These are phyloP conservation scores for Podarcis muralis DNA, from an alignment of 2,113 vertebrate species.

Conservation along the genomic window DNA sequence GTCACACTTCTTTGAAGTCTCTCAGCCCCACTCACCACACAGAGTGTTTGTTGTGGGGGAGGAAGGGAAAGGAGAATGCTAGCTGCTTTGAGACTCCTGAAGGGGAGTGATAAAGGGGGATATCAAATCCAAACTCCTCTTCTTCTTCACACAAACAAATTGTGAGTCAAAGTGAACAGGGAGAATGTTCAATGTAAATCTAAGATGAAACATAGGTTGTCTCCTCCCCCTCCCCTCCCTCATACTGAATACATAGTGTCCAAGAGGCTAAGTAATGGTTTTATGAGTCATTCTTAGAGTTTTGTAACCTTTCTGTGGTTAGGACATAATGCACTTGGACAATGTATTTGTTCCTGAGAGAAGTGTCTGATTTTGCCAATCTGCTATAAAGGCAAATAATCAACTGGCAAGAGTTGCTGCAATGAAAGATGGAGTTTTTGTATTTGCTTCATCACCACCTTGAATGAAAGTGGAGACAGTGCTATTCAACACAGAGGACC, in stretches of 20 bases:
- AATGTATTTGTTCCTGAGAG: background rate
- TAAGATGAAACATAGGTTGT: conserved; percentile 42
- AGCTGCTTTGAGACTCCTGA: too few species aligned
- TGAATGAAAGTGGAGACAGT: background rate
- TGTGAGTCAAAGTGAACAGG: conserved; percentile 19
- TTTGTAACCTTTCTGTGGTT: conserved; percentile 15
- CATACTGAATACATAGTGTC: conserved; percentile 45
- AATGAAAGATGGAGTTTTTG: background rate
- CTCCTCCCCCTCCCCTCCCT: conserved; percentile 35
- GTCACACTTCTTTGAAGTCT: too few species aligned
- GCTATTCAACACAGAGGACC: background rate
- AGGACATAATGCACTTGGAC: background rate
- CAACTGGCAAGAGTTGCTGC: conserved; percentile 3
- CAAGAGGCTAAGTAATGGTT: conserved; percentile 38
- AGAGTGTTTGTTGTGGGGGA: too few species aligned
- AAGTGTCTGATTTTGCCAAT: conserved; percentile 13
- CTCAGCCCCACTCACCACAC: too few species aligned
- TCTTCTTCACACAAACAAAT: conserved; percentile 31
- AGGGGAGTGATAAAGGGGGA: too few species aligned
- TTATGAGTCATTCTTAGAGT: conserved; percentile 46
- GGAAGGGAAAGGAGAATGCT: too few species aligned
- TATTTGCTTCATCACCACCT: background rate
- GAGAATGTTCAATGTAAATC: conserved; percentile 33
- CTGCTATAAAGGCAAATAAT: background rate
- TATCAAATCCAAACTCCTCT: too few species aligned